Conservation (phyloP, 2,113 vertebrate genomes). For the Ptyas mucosa region DNA sequence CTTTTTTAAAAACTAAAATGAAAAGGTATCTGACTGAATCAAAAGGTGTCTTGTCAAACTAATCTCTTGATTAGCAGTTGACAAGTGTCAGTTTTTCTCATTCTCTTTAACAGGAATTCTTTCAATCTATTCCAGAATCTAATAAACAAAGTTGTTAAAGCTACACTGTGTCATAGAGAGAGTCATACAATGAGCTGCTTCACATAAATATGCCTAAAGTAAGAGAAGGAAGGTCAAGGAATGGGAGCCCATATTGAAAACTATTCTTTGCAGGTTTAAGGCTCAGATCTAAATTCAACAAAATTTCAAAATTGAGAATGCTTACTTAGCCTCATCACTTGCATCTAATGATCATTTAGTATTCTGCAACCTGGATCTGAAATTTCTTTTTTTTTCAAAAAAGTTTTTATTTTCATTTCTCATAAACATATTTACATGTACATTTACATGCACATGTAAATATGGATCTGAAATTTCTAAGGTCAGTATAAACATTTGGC, state of each 20-base stretch:
- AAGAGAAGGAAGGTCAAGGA: conserved; percentile 8
- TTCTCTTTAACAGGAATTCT: neutral
- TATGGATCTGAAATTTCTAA: neutral
- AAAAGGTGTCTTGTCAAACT: conserved; percentile 2
- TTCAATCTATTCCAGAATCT: neutral
- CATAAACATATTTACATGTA: too few relatives aligned
- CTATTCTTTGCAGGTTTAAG: conserved; percentile 53
- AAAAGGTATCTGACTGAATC: neutral
- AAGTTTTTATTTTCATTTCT: too few relatives aligned
- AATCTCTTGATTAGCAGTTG: conserved; percentile 17
- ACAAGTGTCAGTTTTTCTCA: neutral
- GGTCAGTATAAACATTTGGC: neutral
- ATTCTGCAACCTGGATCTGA: neutral
- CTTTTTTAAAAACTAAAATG: neutral
- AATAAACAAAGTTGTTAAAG: neutral
- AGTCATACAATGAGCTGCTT: neutral
- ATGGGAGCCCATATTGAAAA: neutral
- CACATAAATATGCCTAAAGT: conserved; percentile 24
- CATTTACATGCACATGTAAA: too few relatives aligned
- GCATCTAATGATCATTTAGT: neutral
- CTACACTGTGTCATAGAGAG: neutral
- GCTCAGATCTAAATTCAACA: neutral
- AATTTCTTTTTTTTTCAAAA: too few relatives aligned
- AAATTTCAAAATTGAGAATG: neutral
- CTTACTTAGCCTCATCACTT: neutral